phyloP scores from a whole-genome alignment of 2,113 vertebrate species.

The Spea multiplicata region DNA sequence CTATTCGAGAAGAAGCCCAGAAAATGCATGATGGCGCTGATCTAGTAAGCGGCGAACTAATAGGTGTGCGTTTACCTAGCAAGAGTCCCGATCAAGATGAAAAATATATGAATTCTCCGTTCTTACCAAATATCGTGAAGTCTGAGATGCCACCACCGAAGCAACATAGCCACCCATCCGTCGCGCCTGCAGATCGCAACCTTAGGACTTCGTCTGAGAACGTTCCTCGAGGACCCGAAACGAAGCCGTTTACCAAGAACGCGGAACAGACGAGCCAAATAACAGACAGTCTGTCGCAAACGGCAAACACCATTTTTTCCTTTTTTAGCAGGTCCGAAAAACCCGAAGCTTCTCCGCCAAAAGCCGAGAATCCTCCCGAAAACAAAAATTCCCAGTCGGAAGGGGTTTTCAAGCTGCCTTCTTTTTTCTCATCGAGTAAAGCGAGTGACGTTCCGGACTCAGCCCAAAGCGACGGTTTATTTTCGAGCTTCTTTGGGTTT shows the following conservation, averaged over 20 bases:
- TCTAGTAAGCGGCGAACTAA: no score
- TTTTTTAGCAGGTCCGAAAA: constrained; percentile 69
- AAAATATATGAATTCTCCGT: not conserved
- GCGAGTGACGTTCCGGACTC: constrained; percentile 63
- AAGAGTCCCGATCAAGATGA: not conserved
- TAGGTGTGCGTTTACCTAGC: not conserved
- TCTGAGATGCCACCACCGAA: not conserved
- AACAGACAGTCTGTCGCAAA: constrained; percentile 50
- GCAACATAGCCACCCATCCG: not conserved
- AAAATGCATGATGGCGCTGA: not conserved
- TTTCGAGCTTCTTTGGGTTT: constrained; percentile 75
- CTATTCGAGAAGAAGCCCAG: not conserved
- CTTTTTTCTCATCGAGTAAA: constrained; percentile 70
- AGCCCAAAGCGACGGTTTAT: constrained; percentile 66
- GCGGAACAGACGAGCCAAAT: constrained; percentile 55
- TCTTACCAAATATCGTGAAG: not conserved
- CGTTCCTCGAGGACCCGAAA: constrained; percentile 51
- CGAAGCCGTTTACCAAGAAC: constrained; percentile 60
- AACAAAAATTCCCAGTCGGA: constrained; percentile 64
- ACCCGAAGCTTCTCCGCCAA: constrained; percentile 49
- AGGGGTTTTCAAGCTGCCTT: constrained; percentile 73
- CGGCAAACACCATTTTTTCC: constrained; percentile 67
- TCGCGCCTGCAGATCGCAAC: not conserved
- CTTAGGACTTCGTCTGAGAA: constrained; percentile 6
- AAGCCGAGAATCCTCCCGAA: constrained; percentile 38